A percentile compares a stretch with the other conserved stretches of the same genome.
Conservation (phyloP, 2,113 vertebrate genomes). For the Amphiprion ocellaris region DNA sequence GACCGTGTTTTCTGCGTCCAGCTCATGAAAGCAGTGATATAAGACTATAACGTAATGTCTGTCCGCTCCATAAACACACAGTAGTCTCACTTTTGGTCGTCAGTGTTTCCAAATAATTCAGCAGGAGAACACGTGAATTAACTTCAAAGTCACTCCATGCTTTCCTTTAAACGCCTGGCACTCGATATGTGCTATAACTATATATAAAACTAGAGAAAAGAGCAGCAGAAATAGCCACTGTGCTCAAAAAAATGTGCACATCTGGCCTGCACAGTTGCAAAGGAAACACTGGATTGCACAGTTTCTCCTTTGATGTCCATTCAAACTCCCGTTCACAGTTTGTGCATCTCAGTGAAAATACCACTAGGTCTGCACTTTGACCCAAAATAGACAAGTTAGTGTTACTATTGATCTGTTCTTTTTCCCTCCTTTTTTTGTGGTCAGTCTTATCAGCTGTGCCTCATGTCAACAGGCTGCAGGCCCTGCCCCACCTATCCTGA, state of each 20-base stretch:
- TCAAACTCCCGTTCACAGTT: not conserved
- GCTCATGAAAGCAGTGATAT: conserved; percentile 16
- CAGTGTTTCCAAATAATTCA: conserved; percentile 27
- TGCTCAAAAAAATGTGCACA: not conserved
- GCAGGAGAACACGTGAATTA: not conserved
- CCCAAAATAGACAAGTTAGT: not conserved
- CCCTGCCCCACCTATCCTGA: conserved; percentile 53
- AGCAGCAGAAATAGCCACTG: not conserved
- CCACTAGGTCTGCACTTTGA: not conserved
- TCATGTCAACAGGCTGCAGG: conserved; percentile 46
- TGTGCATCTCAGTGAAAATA: too few relatives aligned
- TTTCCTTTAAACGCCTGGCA: not conserved
- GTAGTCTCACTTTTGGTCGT: not conserved
- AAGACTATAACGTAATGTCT: conserved; percentile 42
- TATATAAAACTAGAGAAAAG: too few relatives aligned
- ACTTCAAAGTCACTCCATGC: not conserved
- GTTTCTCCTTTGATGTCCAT: not conserved
- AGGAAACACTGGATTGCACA: not conserved
- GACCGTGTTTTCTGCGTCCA: not conserved
- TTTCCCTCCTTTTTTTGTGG: conserved; percentile 52
- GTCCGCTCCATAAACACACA: not conserved
- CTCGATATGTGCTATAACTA: not conserved
- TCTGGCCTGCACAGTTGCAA: conserved; percentile 4
- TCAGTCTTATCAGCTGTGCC: conserved; percentile 46
- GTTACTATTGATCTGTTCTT: not conserved